Base-by-base conservation (phyloP, 2,888 invertebrate species). In the Aphodius sticticus region DNA sequence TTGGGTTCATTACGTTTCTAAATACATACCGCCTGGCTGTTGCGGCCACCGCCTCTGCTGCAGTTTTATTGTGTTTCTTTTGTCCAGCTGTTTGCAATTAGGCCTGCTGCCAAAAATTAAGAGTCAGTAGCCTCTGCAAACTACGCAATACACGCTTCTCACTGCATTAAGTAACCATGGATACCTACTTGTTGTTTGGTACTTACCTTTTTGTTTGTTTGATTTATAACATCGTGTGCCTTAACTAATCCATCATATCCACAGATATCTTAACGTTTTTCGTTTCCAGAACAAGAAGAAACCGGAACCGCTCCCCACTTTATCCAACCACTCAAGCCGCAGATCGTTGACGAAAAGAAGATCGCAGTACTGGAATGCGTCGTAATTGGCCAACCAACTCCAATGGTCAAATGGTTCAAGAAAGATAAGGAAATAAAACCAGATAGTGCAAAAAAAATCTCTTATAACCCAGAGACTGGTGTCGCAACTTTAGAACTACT, bases 351-450 rank as follows among this genome's bases (percentile, higher is more conserved):
- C 87, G 92, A 93, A 86, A 91, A 92, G 78, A 91, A 92, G 74
- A 91, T 91, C 82, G 93, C 94, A 1, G 89, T 90, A 15, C 89
- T 96, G 26, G 92, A 93, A 84, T 95, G 95, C 85, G 91, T 91
- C 77, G 94, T 96, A 2, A 90, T 91, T 1, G 95, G 94, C 76
- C 91, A 91, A 77, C 96, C 96, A 14, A 91, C 91, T 37, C 96
- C 96, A 6, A 91, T 91, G 82, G 92, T 96, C 4, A 93, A 93
- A 88, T 95, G 95, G 95, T 94, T 91, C 85, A 91, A 91, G 76
- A 92, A 91, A 37, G 91, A 92, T 9, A 90, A 92, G 85, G 93
- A 94, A 86, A 89, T 95, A 14, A 89, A 91, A 82, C 91, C 93
- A 6, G 90, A 91, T 78, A 90, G 91, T 82, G 91, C 90, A 2